Percentiles rank a stretch among this genome's conserved stretches.
phyloP scores from a whole-genome alignment of 2,888 invertebrate genomes.

The Capitulum mitella region DNA sequence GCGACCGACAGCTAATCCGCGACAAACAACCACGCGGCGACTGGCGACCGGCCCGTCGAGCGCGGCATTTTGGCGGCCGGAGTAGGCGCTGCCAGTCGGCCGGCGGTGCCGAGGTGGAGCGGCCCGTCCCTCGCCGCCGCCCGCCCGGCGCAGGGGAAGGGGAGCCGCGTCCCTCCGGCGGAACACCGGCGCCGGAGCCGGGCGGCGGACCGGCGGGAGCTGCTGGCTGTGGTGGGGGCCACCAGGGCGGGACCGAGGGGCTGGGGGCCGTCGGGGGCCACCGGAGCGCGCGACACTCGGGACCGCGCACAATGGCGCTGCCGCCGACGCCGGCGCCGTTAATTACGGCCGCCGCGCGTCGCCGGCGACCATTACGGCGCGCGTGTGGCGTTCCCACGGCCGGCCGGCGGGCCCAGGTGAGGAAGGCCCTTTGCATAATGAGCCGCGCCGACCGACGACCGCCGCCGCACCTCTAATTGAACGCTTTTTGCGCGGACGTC shows the following conservation, averaged over 20 bases:
- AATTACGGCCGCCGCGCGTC: neutral
- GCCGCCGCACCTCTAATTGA: neutral
- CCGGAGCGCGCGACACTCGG: neutral
- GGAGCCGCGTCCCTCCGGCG: no score
- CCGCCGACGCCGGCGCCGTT: neutral
- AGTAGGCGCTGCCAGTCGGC: no score
- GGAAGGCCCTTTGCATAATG: neutral
- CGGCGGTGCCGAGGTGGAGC: no score
- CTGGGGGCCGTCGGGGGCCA: neutral
- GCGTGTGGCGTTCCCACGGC: constrained; percentile 20
- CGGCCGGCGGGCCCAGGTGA: neutral
- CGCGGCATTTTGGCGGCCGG: no score
- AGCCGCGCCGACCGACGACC: neutral
- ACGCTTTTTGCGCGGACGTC: neutral
- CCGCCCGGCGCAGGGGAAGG: no score
- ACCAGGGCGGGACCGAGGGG: neutral
- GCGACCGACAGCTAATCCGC: no score
- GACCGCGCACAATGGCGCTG: neutral
- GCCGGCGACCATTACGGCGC: constrained; percentile 8
- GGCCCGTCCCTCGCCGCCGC: no score
- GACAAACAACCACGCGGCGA: no score
- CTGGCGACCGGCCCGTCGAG: no score
- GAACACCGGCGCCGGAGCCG: no score
- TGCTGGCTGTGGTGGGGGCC: neutral
- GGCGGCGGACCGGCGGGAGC: no score